Conservation (phyloP, 2,797 vertebrate species). For the Aeoliscus strigatus region DNA sequence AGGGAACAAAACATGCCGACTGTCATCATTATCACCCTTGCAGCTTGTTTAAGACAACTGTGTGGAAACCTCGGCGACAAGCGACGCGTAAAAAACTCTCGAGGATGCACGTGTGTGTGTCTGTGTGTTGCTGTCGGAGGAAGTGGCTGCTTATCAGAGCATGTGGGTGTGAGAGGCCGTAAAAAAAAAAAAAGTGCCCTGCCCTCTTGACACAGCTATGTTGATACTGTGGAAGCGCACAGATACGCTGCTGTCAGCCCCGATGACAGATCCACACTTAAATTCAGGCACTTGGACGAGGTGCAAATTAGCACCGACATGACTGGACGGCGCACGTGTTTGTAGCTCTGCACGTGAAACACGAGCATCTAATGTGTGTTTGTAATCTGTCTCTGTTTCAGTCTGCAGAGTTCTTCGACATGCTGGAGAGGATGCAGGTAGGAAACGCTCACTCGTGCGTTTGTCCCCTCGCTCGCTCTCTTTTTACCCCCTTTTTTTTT, state of each 20-base stretch:
- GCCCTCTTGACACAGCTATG: constrained; percentile 26
- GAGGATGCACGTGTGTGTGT: background rate
- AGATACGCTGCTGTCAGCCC: constrained; percentile 11
- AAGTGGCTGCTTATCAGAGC: constrained; percentile 50
- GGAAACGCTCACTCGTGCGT: too few relatives aligned
- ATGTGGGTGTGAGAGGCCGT: constrained; percentile 36
- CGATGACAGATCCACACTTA: constrained; percentile 11
- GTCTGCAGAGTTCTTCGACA: constrained; percentile 98
- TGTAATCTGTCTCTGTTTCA: constrained; percentile 73
- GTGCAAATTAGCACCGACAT: constrained; percentile 26
- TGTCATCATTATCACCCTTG: constrained; percentile 42
- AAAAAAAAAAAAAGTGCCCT: constrained; percentile 12
- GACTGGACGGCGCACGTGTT: background rate
- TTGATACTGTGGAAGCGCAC: constrained; percentile 2
- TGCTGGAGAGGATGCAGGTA: constrained; percentile 99
- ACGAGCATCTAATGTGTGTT: too few relatives aligned
- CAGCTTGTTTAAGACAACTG: constrained; percentile 27
- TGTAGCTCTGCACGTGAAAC: background rate
- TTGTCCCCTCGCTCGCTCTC: too few relatives aligned
- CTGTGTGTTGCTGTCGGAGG: constrained; percentile 18
- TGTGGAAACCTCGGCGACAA: constrained; percentile 7
- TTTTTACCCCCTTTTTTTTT: too few relatives aligned
- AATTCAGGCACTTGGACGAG: constrained; percentile 5
- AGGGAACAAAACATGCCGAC: constrained; percentile 5
- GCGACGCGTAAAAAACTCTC: constrained; percentile 19